Base-by-base conservation (phyloP, 2,797 vertebrate genomes). In the Clarias pachynema region DNA sequence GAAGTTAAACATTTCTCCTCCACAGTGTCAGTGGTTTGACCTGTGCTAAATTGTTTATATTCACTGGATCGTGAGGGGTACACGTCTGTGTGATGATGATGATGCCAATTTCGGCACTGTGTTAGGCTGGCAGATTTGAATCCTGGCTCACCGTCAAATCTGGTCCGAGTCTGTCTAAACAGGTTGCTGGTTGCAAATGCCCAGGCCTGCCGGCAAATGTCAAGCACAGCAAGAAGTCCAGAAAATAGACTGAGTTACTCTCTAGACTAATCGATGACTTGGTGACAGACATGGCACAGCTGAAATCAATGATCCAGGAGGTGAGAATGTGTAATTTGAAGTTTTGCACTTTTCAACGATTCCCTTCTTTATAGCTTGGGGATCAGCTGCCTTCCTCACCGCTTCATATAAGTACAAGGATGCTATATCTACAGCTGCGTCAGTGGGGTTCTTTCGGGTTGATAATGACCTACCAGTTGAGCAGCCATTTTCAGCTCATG, bases 41-140 rank as follows among this genome's bases (percentile, higher is more conserved):
- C 60, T 29, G 56, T 60, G 8, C 37, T 65, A 65, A 79, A 34
- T 49, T 63, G 60, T 63, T 69, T 68, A 31, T 34, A 7, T 81
- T 68, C 63, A 34, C 44, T 56, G 37, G 29, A 22, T 81, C 53
- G 34, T 53, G n/a, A 29, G 2, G 7, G 60, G n/a, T 65, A 16
- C 37, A 49, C 4, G 26, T 69, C 29, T 24, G 63, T n/a, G 49
- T 40, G 37, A 40, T 49, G 44, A 37, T 49, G 44, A 70, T 53
- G 16, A 81, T 68, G 26, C 65, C 80, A 34, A 16, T 24, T 81
- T 81, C 2, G 49, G 34, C 63, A 24, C 49, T n/a, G 65, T 66
- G 80, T 70, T 82, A 57, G 80, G 65, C 65, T 82, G 80, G 65
- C 65, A 82, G 80, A 82, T 82, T 81, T 69, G 66, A 24, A 31